Evolutionary conservation across 2,113 vertebrate genomes (phyloP), one percentile per base, ranked within the genome.

Genomic region (Taxidea taxus): DNA sequence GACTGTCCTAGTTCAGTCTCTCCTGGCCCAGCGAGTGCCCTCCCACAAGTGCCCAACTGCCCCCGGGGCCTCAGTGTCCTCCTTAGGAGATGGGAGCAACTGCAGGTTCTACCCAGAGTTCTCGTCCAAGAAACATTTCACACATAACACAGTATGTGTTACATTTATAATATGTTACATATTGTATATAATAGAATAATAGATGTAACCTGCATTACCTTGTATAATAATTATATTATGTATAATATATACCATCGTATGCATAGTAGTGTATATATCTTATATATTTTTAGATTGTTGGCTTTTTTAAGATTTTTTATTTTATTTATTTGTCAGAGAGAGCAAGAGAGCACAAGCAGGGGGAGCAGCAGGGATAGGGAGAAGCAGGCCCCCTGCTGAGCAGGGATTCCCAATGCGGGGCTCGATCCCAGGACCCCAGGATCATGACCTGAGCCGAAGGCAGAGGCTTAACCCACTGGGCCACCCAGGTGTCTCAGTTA

Each of bases 41-140:
- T 10, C 34, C 2, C 21, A 23, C 14, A 47, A 66, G 42, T 3
- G 58, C n/a, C 39, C 77, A 44, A 0, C 10, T 21, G 64, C 64
- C 51, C 29, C n/a, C 2, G 0, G 0, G 1, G 47, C 80, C 96
- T 95, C 58, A 23, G 7, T 44, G 54, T 80, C 68, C 83, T 86
- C 62, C 27, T 18, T 16, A 0, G 1, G 25, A 37, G n/a, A 16
- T 6, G 27, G 21, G 62, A 8, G 11, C 13, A 6, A n/a, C 31
- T 11, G 7, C 31, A 7, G 37, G 1, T 31, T 47, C 44, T 27
- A 16, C 68, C 16, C 47, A 7, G 68, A 39, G 37, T 42, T 37
- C 18, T 13, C 31, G 42, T 77, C 14, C 47, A 87, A 54, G 42
- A 64, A 62, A 11, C 87, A 56, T 14, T 37, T 9, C 21, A 9